These are phyloP conservation scores for Atherinosoma microstoma DNA, from an alignment of 2,797 vertebrate species.

Conservation along the genomic window DNA sequence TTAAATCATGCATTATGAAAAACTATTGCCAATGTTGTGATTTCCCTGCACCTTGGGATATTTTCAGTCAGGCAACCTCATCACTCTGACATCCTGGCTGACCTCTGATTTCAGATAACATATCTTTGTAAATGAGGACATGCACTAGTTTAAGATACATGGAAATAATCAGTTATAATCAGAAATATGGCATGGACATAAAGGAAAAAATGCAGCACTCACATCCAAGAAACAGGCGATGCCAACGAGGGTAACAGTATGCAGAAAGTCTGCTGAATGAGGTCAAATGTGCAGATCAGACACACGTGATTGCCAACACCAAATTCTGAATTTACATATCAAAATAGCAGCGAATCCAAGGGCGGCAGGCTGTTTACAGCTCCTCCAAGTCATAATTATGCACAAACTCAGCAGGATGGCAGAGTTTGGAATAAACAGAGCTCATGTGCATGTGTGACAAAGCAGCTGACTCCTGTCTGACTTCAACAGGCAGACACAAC, in stretches of 20 bases:
- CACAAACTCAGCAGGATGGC: conserved; percentile 19
- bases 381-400: conserved; percentile 23
- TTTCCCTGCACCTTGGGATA: not conserved
- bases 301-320: conserved; percentile 13
- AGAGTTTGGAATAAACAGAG: conserved; percentile 7
- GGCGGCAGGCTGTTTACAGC: conserved; percentile 13
- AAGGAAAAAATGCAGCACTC: not conserved
- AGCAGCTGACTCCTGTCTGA: conserved; percentile 23
- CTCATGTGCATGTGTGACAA: not conserved
- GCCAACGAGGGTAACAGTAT: not conserved
- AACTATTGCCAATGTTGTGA: not conserved
- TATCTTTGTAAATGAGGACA: not conserved
- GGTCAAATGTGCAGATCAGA: conserved; percentile 10
- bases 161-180: not conserved
- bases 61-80: not conserved
- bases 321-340: conserved; percentile 13
- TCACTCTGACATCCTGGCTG: not conserved
- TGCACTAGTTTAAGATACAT: not conserved
- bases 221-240: not conserved
- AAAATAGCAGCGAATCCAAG: not conserved
- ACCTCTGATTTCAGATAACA: not conserved
- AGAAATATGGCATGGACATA: not conserved
- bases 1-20: not conserved
- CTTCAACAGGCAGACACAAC: not conserved
- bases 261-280: not conserved